A percentile compares a stretch with the other conserved stretches of the same genome.
Conservation (phyloP, 2,797 vertebrate species). For the Lithobates pipiens region DNA sequence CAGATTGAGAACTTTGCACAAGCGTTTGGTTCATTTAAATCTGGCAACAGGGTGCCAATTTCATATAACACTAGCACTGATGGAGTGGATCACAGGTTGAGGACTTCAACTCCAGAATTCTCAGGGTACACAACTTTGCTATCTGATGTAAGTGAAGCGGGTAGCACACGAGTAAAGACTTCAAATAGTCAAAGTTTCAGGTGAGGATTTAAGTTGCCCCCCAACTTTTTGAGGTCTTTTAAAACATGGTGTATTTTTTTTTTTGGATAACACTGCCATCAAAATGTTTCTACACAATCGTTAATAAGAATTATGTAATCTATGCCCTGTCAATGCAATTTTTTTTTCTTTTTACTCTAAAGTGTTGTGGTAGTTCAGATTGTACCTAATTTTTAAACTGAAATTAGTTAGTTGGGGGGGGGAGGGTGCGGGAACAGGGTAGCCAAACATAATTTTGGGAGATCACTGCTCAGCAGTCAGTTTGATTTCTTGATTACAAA, state of each 20-base stretch:
- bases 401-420: conserved; percentile 76
- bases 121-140: conserved; percentile 99
- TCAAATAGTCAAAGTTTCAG: conserved; percentile 99
- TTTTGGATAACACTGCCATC: conserved; percentile 94
- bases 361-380: conserved; percentile 92
- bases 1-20: conserved; percentile 99
- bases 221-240: conserved; percentile 75
- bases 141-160: conserved; percentile 97
- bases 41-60: conserved; percentile 94
- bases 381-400: conserved; percentile 89
- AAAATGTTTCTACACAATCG: conserved; percentile 96
- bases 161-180: conserved; percentile 98
- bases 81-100: conserved; percentile 94
- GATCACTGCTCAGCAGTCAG: conserved; percentile 89
- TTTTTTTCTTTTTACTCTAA: conserved; percentile 87
- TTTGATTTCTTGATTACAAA: conserved; percentile 88
- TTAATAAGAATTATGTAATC: conserved; percentile 94
- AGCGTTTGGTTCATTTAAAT: conserved; percentile 98
- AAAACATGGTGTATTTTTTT: conserved; percentile 80
- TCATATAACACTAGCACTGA: conserved; percentile 89
- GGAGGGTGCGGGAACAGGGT: conserved; percentile 45
- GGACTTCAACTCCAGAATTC: conserved; percentile 99
- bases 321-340: conserved; percentile 98
- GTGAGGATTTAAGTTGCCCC: conserved; percentile 87
- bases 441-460: conserved; percentile 71